These are phyloP conservation scores for Gymnobelideus leadbeateri DNA, from an alignment of 2,113 vertebrate species.

Conservation along the genomic window DNA sequence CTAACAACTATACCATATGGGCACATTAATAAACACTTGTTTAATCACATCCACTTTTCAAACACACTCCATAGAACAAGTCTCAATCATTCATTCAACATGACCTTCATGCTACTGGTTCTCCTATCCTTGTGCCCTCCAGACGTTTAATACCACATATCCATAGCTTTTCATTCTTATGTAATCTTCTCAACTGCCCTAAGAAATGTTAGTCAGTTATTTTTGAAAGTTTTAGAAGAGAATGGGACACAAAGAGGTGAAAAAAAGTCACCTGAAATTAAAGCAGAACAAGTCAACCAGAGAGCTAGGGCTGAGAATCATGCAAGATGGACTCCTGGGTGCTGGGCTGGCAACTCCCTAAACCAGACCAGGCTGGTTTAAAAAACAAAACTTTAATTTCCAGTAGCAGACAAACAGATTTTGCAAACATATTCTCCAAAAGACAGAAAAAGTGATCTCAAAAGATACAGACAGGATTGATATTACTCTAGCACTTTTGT, in stretches of 20 bases:
- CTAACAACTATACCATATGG: background rate
- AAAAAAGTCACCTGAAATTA: background rate
- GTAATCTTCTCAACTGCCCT: background rate
- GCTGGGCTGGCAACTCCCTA: background rate
- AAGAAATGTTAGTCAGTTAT: background rate
- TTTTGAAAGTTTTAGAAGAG: background rate
- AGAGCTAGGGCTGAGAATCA: background rate
- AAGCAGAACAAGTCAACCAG: background rate
- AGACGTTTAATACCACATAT: background rate
- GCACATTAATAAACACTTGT: background rate
- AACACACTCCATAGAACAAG: conserved; percentile 24
- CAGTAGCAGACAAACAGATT: background rate
- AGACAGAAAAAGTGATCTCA: background rate
- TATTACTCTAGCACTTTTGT: background rate
- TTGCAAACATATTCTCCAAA: background rate
- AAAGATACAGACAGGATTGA: background rate
- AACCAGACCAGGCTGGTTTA: background rate
- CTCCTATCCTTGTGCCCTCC: background rate
- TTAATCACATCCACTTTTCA: conserved; percentile 45
- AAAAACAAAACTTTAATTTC: conserved; percentile 32
- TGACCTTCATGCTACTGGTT: background rate
- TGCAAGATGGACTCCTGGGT: background rate
- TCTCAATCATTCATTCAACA: background rate
- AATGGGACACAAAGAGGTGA: background rate
- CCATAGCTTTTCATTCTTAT: conserved; percentile 38